Evolutionary conservation across 1,140 invertebrate species (phyloP).

Genomic region (Chironomus tepperi): DNA sequence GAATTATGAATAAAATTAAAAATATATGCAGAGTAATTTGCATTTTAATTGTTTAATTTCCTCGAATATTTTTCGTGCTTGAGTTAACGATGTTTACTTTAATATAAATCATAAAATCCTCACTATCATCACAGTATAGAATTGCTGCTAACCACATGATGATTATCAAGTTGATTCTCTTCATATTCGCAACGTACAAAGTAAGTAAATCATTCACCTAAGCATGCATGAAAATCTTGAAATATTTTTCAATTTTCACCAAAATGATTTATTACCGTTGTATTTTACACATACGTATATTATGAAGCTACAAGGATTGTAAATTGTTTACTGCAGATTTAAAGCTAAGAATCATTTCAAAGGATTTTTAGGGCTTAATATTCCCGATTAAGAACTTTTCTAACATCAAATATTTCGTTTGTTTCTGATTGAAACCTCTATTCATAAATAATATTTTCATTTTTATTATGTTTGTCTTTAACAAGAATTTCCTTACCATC

Average conservation of each 20-base stretch:
- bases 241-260: background rate
- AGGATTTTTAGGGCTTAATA: background rate
- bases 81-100: background rate
- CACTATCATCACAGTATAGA: background rate
- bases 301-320: too few relatives aligned
- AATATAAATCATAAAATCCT: background rate
- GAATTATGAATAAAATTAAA: background rate
- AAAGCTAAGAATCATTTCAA: background rate
- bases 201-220: constrained; percentile 8
- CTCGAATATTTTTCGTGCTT: background rate
- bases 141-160: background rate
- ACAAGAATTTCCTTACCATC: background rate
- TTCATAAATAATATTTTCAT: background rate
- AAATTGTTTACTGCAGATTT: background rate
- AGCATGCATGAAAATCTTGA: background rate
- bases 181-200: background rate
- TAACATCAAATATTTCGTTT: background rate
- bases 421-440: background rate
- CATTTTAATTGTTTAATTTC: background rate
- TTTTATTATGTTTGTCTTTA: background rate
- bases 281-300: background rate
- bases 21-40: background rate
- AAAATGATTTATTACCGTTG: background rate
- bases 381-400: background rate
- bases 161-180: too few relatives aligned